Evolutionary conservation across 2,113 vertebrate species (phyloP), one percentile per base, ranked within the genome.

Genomic region (Bufo gargarizans): DNA sequence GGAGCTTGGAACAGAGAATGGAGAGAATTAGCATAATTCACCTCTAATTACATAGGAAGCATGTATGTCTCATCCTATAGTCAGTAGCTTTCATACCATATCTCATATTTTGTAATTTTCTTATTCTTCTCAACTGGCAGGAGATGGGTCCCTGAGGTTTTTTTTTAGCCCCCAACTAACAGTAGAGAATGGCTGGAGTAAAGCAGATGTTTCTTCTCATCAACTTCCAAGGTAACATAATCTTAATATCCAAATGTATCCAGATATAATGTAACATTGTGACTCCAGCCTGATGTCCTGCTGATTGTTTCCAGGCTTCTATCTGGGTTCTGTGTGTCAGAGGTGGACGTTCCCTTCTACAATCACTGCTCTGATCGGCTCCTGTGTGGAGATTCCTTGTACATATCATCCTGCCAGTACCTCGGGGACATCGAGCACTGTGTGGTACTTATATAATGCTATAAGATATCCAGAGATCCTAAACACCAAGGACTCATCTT

Each of bases 371-470:
- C 50, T 87, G 53, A 14, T 49, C 12, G 86, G 86, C 12, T 87
- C 86, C 53, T 87, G 86, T 47, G 63, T 87, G 63, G 86, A 87
- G 77, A 81, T 87, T 22, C 85, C 85, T 49, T 86, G 85, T 33
- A 17, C 59, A 17, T 86, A 53, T 65, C 0, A 45, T 16, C 22
- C 17, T 45, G 14, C 4, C 20, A 12, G 6, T 14, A 33, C 4
- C 6, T 14, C 13, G 12, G 6, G 0, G 14, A 17, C n/a, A 6
- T 63, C 61, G n/a, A 80, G 63, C 20, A 22, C 49, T 63, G 77
- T 79, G 5, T 86, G 85, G 85, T 80, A 79, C 65, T 22, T 79
- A 50, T 55, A 67, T 12, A 1, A 12, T 5, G 0, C 6, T 0
- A 19, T 0, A 0, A 7, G 3, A 7, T 6, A 67, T 12, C 12